Base-by-base conservation (phyloP, 2,797 vertebrate genomes). In the Enteromius paludinosus region DNA sequence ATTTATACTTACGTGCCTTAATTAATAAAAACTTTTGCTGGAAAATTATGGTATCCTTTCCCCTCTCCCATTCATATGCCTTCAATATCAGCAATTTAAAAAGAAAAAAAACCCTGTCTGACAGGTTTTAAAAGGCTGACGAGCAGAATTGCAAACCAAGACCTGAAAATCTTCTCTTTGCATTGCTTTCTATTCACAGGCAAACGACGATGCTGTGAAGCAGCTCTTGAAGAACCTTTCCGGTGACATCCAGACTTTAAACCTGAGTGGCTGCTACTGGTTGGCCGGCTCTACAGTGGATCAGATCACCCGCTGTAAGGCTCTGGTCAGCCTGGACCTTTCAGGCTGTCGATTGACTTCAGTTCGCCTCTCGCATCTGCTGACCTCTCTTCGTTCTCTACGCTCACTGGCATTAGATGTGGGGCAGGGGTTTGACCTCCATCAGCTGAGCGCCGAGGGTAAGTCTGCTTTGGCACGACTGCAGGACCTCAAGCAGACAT, bases 211-310 rank as follows among this genome's bases (percentile, higher is more conserved):
- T 72, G 94, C 94, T 62, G 94, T 97, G 83, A 96, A 93, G 84
- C 91, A 90, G 14, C 87, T 96, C 30, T 81, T 98, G 87, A 95
- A 90, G 90, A 94, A 94, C 83, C 92, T 98, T 0, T 92, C 95
- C 11, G 91, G 86, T 76, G 95, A 97, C 10, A 95, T 98, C 85
- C 96, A 96, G 88, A 95, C 96, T 77, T 94, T 99, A 87, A 95
- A 96, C 91, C 91, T 98, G 90, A 96, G 95, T 0, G 96, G 97
- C 47, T 99, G 97, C 92, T 99, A 99, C 75, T 99, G 98, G 98
- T 89, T 99, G 80, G 91, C 95, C 0, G 93, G 95, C 45, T 87
- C 94, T 11, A 96, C 95, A 0, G 84, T 98, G 15, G 97, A 99
- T 64, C 92, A 94, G 0, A 88, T 97, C 0, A 93, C 92, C 0